Conservation (phyloP, 2,113 vertebrate genomes). For the Saguinus midas region DNA sequence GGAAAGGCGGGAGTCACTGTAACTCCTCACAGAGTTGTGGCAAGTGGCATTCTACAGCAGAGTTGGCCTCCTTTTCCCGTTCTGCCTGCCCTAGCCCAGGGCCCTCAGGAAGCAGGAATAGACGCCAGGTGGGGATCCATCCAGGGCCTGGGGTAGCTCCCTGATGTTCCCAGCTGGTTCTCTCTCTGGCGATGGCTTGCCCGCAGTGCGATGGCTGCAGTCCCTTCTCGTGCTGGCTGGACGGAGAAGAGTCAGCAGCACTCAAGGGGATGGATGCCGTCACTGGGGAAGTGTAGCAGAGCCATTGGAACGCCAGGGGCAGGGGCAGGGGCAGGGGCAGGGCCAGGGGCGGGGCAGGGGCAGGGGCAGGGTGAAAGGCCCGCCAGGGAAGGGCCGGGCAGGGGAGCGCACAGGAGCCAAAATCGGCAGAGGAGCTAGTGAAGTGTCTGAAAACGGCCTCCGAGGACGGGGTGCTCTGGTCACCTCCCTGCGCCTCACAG, state of each 20-base stretch:
- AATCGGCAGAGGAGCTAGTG: neutral
- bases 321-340: no score
- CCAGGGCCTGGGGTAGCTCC: neutral
- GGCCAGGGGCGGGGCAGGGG: no score
- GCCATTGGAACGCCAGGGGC: neutral
- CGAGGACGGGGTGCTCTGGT: neutral
- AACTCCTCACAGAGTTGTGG: neutral
- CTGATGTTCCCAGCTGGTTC: neutral
- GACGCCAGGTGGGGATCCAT: neutral
- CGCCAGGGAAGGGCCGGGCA: neutral
- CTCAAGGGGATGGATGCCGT: no score
- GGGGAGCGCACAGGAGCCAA: no score
- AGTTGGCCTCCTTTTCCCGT: neutral
- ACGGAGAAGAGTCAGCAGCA: neutral
- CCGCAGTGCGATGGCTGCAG: neutral
- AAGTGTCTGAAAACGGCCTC: neutral
- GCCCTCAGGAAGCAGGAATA: neutral
- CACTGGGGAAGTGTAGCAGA: neutral
- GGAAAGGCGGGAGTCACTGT: neutral
- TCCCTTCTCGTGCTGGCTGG: neutral
- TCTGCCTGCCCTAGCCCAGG: neutral
- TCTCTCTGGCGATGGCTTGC: neutral
- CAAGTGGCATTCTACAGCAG: neutral
- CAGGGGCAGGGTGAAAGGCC: neutral
- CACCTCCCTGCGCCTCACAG: neutral